Percentiles rank a stretch among this genome's conserved stretches.
Evolutionary conservation across 2,797 vertebrate genomes (phyloP).

Genomic region (Diglossa cyanea): DNA sequence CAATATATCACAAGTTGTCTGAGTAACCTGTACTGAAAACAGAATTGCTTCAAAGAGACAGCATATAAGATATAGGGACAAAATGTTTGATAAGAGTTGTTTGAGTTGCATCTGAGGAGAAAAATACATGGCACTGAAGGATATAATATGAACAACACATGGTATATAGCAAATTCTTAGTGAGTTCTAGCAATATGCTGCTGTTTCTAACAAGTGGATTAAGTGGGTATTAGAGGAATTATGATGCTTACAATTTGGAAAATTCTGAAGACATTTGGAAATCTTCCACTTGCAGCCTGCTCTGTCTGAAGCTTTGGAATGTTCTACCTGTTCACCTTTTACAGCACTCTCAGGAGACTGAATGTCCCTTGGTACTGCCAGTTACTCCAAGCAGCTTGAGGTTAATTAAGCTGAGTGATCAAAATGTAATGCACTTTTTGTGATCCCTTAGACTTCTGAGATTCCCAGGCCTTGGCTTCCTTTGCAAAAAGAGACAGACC

Average conservation of each 20-base stretch:
- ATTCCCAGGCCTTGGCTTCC: not conserved
- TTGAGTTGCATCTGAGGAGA: not conserved
- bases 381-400: not conserved
- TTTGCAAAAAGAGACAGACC: not conserved
- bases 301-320: too few species aligned
- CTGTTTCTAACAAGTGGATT: not conserved
- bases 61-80: not conserved
- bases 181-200: rapidly evolving
- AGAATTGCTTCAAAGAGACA: not conserved
- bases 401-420: not conserved
- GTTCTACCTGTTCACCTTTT: not conserved
- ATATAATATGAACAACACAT: not conserved
- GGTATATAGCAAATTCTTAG: not conserved
- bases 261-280: not conserved
- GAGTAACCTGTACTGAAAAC: not conserved
- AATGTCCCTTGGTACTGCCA: not conserved
- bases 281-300: not conserved
- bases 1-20: not conserved
- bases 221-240: not conserved
- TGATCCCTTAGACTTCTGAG: not conserved
- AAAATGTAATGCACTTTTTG: not conserved
- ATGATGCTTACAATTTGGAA: not conserved
- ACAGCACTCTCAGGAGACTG: not conserved
- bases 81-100: not conserved
- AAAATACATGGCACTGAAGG: not conserved